Percentiles rank a stretch among this genome's conserved stretches.
These are phyloP conservation scores for Pristionchus entomophagus DNA, from an alignment of 2,888 invertebrate species.

Conservation along the genomic window DNA sequence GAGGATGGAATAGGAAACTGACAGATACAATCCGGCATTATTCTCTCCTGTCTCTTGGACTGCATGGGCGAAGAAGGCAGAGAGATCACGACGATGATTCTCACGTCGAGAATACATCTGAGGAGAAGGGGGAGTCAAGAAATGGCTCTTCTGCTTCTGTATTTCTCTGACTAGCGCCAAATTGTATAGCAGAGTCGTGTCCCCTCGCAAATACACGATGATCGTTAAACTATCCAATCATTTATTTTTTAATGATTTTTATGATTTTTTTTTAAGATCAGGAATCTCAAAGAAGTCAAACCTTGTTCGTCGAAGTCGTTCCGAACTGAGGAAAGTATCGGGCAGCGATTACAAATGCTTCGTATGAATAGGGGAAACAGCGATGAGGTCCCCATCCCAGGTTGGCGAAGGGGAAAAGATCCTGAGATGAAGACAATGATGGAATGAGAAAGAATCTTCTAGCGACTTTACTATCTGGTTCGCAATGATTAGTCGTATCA, in stretches of 20 bases:
- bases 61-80: conserved; percentile 72
- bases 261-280: no score
- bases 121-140: no score
- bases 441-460: neutral
- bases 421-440: conserved; percentile 52
- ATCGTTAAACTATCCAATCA: no score
- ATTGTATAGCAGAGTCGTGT: no score
- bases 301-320: conserved; percentile 60
- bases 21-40: conserved; percentile 66
- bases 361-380: conserved; percentile 72
- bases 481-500: no score
- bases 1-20: no score
- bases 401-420: conserved; percentile 70
- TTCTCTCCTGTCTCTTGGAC: conserved; percentile 73
- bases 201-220: no score
- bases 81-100: conserved; percentile 65
- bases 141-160: no score
- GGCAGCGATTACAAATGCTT: conserved; percentile 68
- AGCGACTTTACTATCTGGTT: no score
- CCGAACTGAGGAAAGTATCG: conserved; percentile 72
- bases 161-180: no score
- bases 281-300: no score
- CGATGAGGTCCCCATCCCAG: conserved; percentile 69
- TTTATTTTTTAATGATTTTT: no score
- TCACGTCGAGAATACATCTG: conserved; percentile 50